phyloP scores from a whole-genome alignment of 2,797 vertebrate genomes.

The Enteromius thamalakanensis region DNA sequence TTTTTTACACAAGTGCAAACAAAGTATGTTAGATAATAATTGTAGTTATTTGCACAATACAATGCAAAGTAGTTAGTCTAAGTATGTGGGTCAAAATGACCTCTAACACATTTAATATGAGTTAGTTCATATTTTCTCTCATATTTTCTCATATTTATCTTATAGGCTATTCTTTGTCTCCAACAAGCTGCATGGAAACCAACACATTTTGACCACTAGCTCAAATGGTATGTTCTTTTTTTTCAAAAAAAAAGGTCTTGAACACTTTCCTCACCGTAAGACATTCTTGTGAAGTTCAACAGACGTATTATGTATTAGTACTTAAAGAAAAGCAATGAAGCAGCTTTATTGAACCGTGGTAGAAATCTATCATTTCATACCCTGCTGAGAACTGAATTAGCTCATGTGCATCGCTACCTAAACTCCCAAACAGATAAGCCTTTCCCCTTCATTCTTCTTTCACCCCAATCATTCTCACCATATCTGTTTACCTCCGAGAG shows the following conservation, averaged over 20 bases:
- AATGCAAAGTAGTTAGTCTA: neutral
- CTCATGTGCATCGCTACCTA: constrained; percentile 37
- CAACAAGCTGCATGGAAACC: neutral
- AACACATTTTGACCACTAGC: neutral
- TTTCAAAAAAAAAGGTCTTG: neutral
- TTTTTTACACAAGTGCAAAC: neutral
- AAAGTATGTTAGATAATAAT: neutral
- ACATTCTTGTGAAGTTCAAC: neutral
- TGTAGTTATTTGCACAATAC: neutral
- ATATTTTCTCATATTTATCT: too few relatives aligned
- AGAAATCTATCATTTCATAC: constrained; percentile 41
- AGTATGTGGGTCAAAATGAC: neutral
- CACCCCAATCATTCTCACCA: constrained; percentile 10
- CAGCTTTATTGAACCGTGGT: constrained; percentile 36
- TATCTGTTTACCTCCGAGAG: constrained; percentile 24
- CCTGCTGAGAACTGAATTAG: constrained; percentile 34
- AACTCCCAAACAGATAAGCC: constrained; percentile 31
- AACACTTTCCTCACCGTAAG: constrained; percentile 4
- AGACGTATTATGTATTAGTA: neutral
- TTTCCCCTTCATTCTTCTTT: constrained; percentile 5
- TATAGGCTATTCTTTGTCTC: neutral
- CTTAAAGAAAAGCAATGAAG: constrained; percentile 39
- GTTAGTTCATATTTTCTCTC: neutral
- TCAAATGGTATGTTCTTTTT: neutral
- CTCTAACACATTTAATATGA: neutral